A percentile compares a stretch with the other conserved stretches of the same genome.
These are phyloP conservation scores for Schizotus pectinicornis DNA, from an alignment of 2,888 invertebrate genomes.

Conservation along the genomic window DNA sequence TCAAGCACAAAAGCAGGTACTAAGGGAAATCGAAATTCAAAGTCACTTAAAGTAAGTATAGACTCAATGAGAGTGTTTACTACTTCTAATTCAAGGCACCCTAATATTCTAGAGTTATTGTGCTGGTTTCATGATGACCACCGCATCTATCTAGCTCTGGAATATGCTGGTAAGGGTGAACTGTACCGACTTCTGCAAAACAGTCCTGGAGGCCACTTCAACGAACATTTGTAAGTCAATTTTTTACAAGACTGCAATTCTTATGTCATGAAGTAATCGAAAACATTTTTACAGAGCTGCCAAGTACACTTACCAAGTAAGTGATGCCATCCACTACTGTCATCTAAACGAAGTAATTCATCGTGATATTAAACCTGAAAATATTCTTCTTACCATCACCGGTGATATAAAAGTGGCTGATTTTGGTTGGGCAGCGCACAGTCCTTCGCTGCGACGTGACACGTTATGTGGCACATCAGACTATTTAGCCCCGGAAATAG, in stretches of 20 bases:
- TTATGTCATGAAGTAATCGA: no score
- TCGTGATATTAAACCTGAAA: constrained; percentile 95
- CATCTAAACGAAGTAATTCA: no score
- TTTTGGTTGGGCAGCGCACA: no score
- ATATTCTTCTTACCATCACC: constrained; percentile 76
- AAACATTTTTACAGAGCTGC: constrained; percentile 71
- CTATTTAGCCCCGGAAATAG: no score
- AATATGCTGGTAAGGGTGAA: constrained; percentile 87
- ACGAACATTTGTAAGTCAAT: no score
- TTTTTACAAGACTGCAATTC: no score
- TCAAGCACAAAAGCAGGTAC: constrained; percentile 80
- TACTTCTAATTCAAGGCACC: no score
- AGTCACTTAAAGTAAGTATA: constrained; percentile 68
- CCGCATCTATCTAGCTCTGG: no score
- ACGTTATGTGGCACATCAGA: no score
- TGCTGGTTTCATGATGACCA: no score
- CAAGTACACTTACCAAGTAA: constrained; percentile 87
- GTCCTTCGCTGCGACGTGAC: no score
- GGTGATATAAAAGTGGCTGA: constrained; percentile 89
- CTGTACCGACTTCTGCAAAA: constrained; percentile 78
- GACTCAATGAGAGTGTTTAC: constrained; percentile 5
- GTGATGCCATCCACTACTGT: constrained; percentile 87
- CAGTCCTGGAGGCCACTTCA: constrained; percentile 69
- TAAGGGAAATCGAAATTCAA: constrained; percentile 94
- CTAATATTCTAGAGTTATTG: no score